phyloP scores from a whole-genome alignment of 2,888 invertebrate species.

The Agrochola lota region DNA sequence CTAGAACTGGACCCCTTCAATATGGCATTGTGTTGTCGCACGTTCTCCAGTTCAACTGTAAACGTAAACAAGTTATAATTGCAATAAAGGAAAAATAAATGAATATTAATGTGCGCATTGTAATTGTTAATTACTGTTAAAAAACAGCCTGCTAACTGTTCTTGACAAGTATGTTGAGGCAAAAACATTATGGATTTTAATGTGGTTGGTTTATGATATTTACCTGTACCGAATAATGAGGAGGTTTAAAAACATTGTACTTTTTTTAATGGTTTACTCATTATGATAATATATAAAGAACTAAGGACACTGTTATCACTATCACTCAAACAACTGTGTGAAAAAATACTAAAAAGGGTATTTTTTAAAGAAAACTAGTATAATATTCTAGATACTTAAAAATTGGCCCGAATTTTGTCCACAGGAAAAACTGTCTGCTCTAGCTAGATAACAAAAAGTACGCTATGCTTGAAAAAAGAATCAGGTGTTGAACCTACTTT shows the following conservation, averaged over 20 bases:
- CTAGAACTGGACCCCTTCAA: conserved; percentile 85
- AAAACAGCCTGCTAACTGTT: conserved; percentile 48
- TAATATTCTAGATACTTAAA: neutral
- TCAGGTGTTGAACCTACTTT: too few relatives aligned
- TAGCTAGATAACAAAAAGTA: neutral
- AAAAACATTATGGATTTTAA: conserved; percentile 36
- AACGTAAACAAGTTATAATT: conserved; percentile 58
- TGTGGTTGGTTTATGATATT: conserved; percentile 21
- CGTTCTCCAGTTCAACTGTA: conserved; percentile 91
- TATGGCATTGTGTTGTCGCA: conserved; percentile 90
- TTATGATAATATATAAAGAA: conserved; percentile 17
- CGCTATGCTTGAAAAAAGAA: too few relatives aligned
- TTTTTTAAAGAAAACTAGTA: neutral
- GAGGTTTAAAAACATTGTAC: neutral
- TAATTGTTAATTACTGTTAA: conserved; percentile 52
- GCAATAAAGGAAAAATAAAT: conserved; percentile 52
- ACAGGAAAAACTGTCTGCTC: neutral
- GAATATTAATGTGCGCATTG: conserved; percentile 47
- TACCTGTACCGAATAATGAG: neutral
- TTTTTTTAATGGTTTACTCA: neutral
- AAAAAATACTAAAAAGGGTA: neutral
- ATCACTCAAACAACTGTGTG: neutral
- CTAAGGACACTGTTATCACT: neutral
- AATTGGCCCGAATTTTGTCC: neutral
- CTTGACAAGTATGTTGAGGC: conserved; percentile 38